phyloP scores from a whole-genome alignment of 2,113 vertebrate genomes.

The Catharus fuscescens region DNA sequence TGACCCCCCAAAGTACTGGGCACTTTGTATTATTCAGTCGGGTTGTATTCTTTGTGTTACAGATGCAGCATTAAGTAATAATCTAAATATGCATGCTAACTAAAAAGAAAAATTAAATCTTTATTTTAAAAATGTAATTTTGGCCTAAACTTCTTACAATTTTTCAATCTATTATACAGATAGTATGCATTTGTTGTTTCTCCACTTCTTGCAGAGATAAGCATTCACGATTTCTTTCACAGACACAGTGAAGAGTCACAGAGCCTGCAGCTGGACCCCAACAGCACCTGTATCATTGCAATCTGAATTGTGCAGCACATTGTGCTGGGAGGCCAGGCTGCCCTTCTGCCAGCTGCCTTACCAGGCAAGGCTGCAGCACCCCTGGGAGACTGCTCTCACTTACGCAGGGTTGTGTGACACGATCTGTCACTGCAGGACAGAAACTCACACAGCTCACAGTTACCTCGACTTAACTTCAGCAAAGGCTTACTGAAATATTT shows the following conservation, averaged over 20 bases:
- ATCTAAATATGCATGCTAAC: not conserved
- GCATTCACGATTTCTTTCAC: not conserved
- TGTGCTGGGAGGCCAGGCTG: not conserved
- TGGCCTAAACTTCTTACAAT: not conserved
- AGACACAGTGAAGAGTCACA: not conserved
- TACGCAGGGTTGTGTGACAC: fast-evolving
- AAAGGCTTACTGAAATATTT: not conserved
- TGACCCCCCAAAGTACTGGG: not conserved
- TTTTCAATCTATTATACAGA: not conserved
- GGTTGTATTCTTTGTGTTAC: not conserved
- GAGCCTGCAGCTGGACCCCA: not conserved
- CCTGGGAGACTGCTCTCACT: not conserved
- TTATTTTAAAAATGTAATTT: not conserved
- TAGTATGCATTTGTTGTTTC: not conserved
- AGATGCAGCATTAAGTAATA: not conserved
- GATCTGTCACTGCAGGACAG: not conserved
- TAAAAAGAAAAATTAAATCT: not conserved
- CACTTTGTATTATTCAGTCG: not conserved
- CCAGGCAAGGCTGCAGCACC: not conserved
- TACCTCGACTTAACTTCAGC: not conserved
- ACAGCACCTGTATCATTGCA: fast-evolving
- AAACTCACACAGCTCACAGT: not conserved
- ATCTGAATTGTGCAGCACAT: fast-evolving
- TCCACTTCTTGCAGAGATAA: not conserved
- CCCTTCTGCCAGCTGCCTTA: not conserved